Base-by-base conservation (phyloP, 2,797 vertebrate genomes). In the Oreonectes daqikongensis region DNA sequence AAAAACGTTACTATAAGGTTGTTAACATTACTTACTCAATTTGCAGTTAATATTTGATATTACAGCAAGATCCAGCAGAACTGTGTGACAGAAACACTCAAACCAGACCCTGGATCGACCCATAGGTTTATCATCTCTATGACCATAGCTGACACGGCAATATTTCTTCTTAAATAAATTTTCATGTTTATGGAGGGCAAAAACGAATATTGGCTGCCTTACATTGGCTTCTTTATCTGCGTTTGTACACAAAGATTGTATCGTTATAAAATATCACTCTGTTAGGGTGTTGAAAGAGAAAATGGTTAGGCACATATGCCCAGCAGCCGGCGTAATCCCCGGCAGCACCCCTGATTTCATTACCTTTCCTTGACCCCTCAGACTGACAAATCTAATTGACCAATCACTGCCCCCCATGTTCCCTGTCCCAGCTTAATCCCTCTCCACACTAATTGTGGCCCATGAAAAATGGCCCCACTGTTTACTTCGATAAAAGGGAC, bases 361-460 rank as follows among this genome's bases (percentile, higher is more conserved):
- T 92, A 92, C 91, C 91, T 92, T 91, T 92, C 86, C 84, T 88
- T 92, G 92, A 93, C 91, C 92, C 89, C 88, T 84, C 75, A 89
- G 90, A 93, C 90, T 92, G 92, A 92, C 90, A 91, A 90, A 93
- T 92, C 91, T 91, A 93, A 93, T 92, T 92, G 92, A 90, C 90
- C 91, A 92, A 92, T 92, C 90, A 85, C 85, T 86, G 81, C 79
- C 84, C 84, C 71, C 79, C 44, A 28, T 88, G 87, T 91, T 90
- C 89, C 84, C 88, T 84, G 85, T 85, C 79, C 42, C 81, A 83
- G 75, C 81, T 80, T 79, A 78, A 76, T 82, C 83, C 71, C 55
- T 64, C 18, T 84, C 83, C 79, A 81, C 87, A 88, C 86, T 86
- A 88, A 90, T 89, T 89, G 86, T 89, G 85, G 77, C 69, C 80